phyloP scores from a whole-genome alignment of 2,888 invertebrate genomes.

The Melanostoma scalare region DNA sequence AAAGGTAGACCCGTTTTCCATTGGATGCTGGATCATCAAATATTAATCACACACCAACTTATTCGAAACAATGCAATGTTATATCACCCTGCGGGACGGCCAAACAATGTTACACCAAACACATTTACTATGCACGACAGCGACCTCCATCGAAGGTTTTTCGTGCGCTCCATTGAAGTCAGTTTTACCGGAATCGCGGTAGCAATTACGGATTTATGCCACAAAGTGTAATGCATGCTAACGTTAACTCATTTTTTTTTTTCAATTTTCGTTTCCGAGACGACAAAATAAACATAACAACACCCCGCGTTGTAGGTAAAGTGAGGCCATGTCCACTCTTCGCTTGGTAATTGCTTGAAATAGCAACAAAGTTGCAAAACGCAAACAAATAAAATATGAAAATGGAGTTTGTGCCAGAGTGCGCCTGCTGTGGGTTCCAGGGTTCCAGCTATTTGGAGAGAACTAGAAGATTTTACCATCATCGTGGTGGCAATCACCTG shows the following conservation, averaged over 20 bases:
- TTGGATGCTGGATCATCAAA: conserved; percentile 19
- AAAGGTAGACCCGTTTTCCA: conserved; percentile 31
- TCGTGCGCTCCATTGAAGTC: conserved; percentile 7
- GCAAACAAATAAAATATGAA: conserved; percentile 8
- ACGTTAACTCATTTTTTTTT: conserved; percentile 35
- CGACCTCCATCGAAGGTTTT: conserved; percentile 57
- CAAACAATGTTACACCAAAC: conserved; percentile 4
- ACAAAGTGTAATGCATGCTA: conserved; percentile 49
- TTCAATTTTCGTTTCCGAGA: neutral
- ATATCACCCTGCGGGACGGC: conserved; percentile 30
- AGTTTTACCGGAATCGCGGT: conserved; percentile 37
- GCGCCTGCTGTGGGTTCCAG: conserved; percentile 17
- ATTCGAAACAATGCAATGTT: conserved; percentile 28
- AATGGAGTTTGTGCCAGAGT: neutral
- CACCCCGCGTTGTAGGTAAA: neutral
- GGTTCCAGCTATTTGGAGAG: conserved; percentile 12
- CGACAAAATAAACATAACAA: conserved; percentile 26
- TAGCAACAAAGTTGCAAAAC: conserved; percentile 56
- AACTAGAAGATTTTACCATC: neutral
- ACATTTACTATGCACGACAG: conserved; percentile 24
- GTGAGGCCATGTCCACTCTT: conserved; percentile 24
- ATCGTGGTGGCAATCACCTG: conserved; percentile 61
- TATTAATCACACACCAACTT: conserved; percentile 54
- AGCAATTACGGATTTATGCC: conserved; percentile 55
- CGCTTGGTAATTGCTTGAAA: conserved; percentile 42